phyloP scores from a whole-genome alignment of 2,113 vertebrate genomes.

The Scortum barcoo region DNA sequence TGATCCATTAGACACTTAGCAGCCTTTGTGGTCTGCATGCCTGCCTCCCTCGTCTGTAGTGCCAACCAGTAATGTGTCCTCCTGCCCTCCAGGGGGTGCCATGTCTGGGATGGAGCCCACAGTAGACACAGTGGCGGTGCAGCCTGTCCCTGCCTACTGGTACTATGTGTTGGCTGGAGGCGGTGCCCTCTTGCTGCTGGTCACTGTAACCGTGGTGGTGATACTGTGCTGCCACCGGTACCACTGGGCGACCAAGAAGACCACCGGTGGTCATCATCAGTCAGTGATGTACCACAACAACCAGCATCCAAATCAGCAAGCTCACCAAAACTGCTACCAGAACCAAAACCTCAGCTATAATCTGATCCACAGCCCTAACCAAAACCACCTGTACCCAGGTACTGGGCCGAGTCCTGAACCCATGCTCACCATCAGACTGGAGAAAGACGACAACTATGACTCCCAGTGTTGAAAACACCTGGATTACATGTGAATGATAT shows the following conservation, averaged over 20 bases:
- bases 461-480: slow-evolving; percentile 88
- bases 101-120: slow-evolving; percentile 96
- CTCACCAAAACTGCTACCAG: slow-evolving; percentile 63
- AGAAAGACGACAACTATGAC: slow-evolving; percentile 89
- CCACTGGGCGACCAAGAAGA: slow-evolving; percentile 98
- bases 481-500: slow-evolving; percentile 12
- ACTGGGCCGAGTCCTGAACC: slow-evolving; percentile 89
- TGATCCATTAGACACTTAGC: slow-evolving; percentile 12
- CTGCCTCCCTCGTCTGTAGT: slow-evolving; percentile 87
- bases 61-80: slow-evolving; percentile 78
- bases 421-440: slow-evolving; percentile 95
- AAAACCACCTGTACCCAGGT: slow-evolving; percentile 90
- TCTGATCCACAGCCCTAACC: slow-evolving; percentile 65
- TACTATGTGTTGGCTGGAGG: slow-evolving; percentile 98
- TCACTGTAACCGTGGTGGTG: slow-evolving; percentile 91
- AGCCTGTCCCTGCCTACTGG: slow-evolving; percentile 97
- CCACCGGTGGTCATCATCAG: slow-evolving; percentile 74
- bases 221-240: slow-evolving; percentile 96
- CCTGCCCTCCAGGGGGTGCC: slow-evolving; percentile 93
- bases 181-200: slow-evolving; percentile 95
- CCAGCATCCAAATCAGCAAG: slow-evolving; percentile 63
- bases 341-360: slow-evolving; percentile 71
- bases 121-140: slow-evolving; percentile 97
- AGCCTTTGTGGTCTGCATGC: slow-evolving; percentile 86
- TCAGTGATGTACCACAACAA: slow-evolving; percentile 78